phyloP scores from a whole-genome alignment of 2,113 vertebrate genomes.

The Syngnathus floridae region DNA sequence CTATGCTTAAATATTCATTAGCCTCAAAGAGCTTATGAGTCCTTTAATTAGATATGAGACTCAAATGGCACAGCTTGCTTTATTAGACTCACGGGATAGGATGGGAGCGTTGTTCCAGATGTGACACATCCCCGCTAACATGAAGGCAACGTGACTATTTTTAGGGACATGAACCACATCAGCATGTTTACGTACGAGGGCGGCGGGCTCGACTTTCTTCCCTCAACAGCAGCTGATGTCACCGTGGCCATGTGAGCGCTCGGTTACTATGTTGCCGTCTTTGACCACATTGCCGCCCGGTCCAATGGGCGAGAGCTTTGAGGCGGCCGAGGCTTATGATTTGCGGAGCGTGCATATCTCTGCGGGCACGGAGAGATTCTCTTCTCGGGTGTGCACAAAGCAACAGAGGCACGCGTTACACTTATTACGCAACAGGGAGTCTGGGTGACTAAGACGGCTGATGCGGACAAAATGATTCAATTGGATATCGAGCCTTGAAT shows the following conservation, averaged over 20 bases:
- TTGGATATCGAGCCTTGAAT: too few species aligned
- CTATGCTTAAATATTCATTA: constrained; percentile 57
- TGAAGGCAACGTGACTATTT: constrained; percentile 32
- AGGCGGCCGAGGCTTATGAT: constrained; percentile 35
- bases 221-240: constrained; percentile 52
- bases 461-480: constrained; percentile 3
- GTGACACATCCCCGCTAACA: constrained; percentile 15
- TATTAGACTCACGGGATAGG: constrained; percentile 37
- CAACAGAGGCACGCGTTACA: constrained; percentile 8
- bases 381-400: constrained; percentile 17
- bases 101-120: not conserved
- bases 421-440: constrained; percentile 42
- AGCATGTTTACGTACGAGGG: constrained; percentile 36
- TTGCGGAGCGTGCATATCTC: constrained; percentile 30
- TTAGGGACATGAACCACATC: constrained; percentile 31
- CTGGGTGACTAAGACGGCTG: constrained; percentile 13
- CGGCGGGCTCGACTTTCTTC: constrained; percentile 3
- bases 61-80: constrained; percentile 25
- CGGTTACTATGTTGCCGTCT: constrained; percentile 45
- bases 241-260: constrained; percentile 31
- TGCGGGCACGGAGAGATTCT: constrained; percentile 19
- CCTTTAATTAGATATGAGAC: constrained; percentile 55
- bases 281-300: constrained; percentile 10
- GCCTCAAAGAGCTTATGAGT: constrained; percentile 44
- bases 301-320: constrained; percentile 34